phyloP scores from a whole-genome alignment of 2,888 invertebrate genomes.

The Sesia apiformis region DNA sequence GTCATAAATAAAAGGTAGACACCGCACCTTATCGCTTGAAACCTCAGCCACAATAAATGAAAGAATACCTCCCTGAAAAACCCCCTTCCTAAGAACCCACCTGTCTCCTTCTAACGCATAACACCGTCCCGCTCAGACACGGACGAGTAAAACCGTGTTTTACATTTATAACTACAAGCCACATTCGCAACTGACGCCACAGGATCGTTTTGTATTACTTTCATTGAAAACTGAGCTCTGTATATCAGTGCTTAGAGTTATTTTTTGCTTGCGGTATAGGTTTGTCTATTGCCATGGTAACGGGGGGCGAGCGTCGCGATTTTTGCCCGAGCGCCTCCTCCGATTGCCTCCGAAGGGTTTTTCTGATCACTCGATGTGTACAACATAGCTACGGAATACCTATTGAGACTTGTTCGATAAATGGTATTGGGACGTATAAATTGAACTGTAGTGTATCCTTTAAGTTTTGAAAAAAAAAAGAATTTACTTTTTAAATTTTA shows the following conservation, averaged over 20 bases:
- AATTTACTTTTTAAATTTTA: too few relatives aligned
- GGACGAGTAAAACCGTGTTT: slow-evolving; percentile 54
- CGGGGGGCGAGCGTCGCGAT: slow-evolving; percentile 51
- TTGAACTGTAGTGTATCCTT: background rate
- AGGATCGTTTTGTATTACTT: slow-evolving; percentile 9
- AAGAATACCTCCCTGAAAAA: slow-evolving; percentile 43
- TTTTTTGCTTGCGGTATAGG: slow-evolving; percentile 13
- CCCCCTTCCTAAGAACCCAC: slow-evolving; percentile 12
- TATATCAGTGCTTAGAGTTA: slow-evolving; percentile 16
- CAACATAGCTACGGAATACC: slow-evolving; percentile 8
- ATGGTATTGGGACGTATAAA: slow-evolving; percentile 8
- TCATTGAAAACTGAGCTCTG: slow-evolving; percentile 17
- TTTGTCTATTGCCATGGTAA: slow-evolving; percentile 39
- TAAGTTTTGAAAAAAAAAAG: too few relatives aligned
- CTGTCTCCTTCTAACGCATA: slow-evolving; percentile 15
- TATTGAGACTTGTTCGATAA: slow-evolving; percentile 4
- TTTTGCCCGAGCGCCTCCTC: slow-evolving; percentile 50
- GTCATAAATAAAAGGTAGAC: slow-evolving; percentile 70
- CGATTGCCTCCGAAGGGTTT: slow-evolving; percentile 48
- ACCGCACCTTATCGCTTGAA: slow-evolving; percentile 55
- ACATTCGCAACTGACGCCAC: slow-evolving; percentile 30
- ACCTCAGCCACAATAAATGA: slow-evolving; percentile 54
- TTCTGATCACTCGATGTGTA: slow-evolving; percentile 34
- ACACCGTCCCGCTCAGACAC: slow-evolving; percentile 32
- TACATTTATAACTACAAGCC: slow-evolving; percentile 73